Base-by-base conservation (phyloP, 2,797 vertebrate genomes). In the Paedocypris micromegethes region DNA sequence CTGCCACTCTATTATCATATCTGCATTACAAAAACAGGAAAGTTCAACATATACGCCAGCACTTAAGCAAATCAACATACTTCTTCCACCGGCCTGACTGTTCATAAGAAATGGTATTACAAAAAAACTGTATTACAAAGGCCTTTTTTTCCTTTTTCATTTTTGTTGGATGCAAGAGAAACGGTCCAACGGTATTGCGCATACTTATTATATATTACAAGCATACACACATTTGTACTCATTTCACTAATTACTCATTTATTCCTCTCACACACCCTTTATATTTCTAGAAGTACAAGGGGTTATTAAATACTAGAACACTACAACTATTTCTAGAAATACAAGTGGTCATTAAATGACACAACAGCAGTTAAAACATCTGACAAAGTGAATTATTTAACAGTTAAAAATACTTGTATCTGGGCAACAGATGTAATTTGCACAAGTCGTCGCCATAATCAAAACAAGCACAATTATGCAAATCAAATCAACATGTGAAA, bases 1-100 rank as follows among this genome's bases (percentile, higher is more conserved):
- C 90, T 78, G 77, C 68, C 88, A 91, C 89, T 89, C 88, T 88
- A 87, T 89, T 86, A 88, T 55, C 57, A 63, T 72, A 83, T 68
- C 87, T 88, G 88, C 88, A 89, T 88, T 87, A 86, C 88, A 85
- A 89, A 87, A 91, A 90, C 89, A 88, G 88, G 87, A 90, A 90
- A 90, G 85, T 59, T 40, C n/a, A 54, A 66, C 68, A 66, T 57
- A 61, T 41, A 46, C 58, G n/a, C 9, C n/a, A 58, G 41, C 9
- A 6, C 44, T 49, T 58, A 66, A 38, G 42, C 64, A 58, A 39
- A 74, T 9, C 51, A 44, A 5, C 51, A 54, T 23, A 9, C 44
- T 56, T n/a, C 48, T 50, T 64, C 9, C 9, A 64, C 61, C 61
- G 44, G 42, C 45, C 50, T 45, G 42, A 53, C 7, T 53, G 62